These are phyloP conservation scores for Cryptophagus acutangulus DNA, from an alignment of 2,888 invertebrate species.

Conservation along the genomic window DNA sequence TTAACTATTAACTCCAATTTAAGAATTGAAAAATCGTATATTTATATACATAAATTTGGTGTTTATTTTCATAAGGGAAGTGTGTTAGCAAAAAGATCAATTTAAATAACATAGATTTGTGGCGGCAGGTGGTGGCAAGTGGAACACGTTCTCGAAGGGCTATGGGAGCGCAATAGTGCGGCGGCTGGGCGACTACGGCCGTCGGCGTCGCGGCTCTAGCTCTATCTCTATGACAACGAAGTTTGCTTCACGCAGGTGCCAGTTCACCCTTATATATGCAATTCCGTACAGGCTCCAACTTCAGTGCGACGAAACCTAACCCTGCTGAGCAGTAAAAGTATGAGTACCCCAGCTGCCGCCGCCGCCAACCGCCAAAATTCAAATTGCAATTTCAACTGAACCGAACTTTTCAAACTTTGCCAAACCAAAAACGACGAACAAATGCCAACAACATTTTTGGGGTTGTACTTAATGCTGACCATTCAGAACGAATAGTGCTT, in stretches of 20 bases:
- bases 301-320: conserved; percentile 28
- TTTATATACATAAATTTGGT: no score
- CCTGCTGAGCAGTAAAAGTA: conserved; percentile 1
- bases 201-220: conserved; percentile 36
- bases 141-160: conserved; percentile 4
- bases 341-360: no score
- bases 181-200: conserved; percentile 21
- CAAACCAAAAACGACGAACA: no score
- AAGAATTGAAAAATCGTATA: no score
- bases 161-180: conserved; percentile 7
- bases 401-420: conserved; percentile 5
- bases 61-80: background rate
- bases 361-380: conserved; percentile 6
- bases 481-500: no score
- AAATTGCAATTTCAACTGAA: conserved; percentile 1
- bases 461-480: no score
- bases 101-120: conserved; percentile 5
- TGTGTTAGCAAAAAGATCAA: conserved; percentile 4
- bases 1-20: no score
- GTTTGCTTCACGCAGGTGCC: conserved; percentile 40
- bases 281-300: conserved; percentile 26
- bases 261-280: conserved; percentile 37
- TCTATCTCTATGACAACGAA: conserved; percentile 40
- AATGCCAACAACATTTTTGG: no score
- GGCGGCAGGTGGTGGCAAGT: conserved; percentile 2